Percentiles rank a stretch among this genome's conserved stretches.
These are phyloP conservation scores for Thalassoma bifasciatum DNA, from an alignment of 2,113 vertebrate genomes.

Conservation along the genomic window DNA sequence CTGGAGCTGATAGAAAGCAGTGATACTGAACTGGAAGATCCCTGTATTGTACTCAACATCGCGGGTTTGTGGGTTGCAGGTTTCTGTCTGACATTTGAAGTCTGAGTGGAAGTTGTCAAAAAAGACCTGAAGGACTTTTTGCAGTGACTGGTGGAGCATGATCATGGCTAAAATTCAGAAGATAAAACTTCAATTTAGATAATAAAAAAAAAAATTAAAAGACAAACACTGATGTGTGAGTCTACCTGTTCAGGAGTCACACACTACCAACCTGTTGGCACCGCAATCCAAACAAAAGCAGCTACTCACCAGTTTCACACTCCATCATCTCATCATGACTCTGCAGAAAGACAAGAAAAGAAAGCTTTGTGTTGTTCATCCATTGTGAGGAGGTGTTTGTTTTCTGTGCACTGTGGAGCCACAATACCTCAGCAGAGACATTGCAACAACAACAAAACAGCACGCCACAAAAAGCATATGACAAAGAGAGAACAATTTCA, in stretches of 20 bases:
- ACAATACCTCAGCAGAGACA: no score
- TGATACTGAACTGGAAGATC: slow-evolving; percentile 72
- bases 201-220: no score
- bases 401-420: neutral
- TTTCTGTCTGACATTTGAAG: slow-evolving; percentile 47
- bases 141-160: slow-evolving; percentile 71
- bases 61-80: neutral
- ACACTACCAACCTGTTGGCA: no score
- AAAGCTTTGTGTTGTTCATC: neutral
- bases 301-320: slow-evolving; percentile 73
- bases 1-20: slow-evolving; percentile 72
- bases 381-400: neutral
- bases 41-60: slow-evolving; percentile 51
- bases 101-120: slow-evolving; percentile 81
- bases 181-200: slow-evolving; percentile 3
- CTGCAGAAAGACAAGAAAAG: slow-evolving; percentile 55
- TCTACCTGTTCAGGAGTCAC: neutral
- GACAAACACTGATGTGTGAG: no score
- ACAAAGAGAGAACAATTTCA: no score
- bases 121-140: slow-evolving; percentile 74
- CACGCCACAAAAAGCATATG: no score
- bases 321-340: slow-evolving; percentile 54
- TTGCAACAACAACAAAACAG: no score
- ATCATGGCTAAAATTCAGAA: slow-evolving; percentile 57
- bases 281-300: neutral